Percentiles rank a stretch among this genome's conserved stretches.
These are phyloP conservation scores for Actinostola sp. DNA, from an alignment of 92 coral and sea anemone genomes.

Conservation along the genomic window DNA sequence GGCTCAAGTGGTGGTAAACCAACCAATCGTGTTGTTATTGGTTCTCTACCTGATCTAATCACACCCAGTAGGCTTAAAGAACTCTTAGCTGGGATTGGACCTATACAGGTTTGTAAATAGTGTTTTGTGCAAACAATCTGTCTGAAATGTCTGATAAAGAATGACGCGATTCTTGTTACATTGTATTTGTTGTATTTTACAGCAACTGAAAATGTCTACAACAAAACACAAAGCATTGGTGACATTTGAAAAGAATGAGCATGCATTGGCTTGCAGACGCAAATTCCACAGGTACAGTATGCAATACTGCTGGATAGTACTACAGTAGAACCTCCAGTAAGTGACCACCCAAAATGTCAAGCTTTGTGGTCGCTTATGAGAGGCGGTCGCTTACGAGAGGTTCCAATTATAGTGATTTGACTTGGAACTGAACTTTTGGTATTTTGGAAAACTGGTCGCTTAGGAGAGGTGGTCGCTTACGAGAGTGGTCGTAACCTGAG, in stretches of 20 bases:
- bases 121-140: too few species aligned
- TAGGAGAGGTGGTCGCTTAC: too few species aligned
- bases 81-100: slow-evolving; percentile 92
- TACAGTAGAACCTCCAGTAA: slow-evolving; percentile 2
- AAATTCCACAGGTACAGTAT: slow-evolving; percentile 91
- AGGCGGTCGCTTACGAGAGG: too few species aligned
- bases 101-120: slow-evolving; percentile 92
- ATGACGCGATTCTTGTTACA: too few species aligned
- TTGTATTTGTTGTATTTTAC: slow-evolving; percentile 9
- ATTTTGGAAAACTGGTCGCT: too few species aligned
- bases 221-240: slow-evolving; percentile 98
- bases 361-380: too few species aligned
- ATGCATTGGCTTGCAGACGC: slow-evolving; percentile 99
- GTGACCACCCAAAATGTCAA: too few species aligned
- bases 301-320: neutral
- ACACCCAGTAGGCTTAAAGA: slow-evolving; percentile 94
- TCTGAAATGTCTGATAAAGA: slow-evolving; percentile 1
- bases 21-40: slow-evolving; percentile 95
- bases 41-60: slow-evolving; percentile 89
- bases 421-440: too few species aligned
- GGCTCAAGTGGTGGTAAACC: slow-evolving; percentile 95
- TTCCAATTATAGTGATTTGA: too few species aligned
- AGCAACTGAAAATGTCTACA: slow-evolving; percentile 99
- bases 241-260: slow-evolving; percentile 97
- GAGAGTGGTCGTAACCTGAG: too few species aligned